Conservation (phyloP, 2,888 invertebrate species). For the Lycia hirtaria region DNA sequence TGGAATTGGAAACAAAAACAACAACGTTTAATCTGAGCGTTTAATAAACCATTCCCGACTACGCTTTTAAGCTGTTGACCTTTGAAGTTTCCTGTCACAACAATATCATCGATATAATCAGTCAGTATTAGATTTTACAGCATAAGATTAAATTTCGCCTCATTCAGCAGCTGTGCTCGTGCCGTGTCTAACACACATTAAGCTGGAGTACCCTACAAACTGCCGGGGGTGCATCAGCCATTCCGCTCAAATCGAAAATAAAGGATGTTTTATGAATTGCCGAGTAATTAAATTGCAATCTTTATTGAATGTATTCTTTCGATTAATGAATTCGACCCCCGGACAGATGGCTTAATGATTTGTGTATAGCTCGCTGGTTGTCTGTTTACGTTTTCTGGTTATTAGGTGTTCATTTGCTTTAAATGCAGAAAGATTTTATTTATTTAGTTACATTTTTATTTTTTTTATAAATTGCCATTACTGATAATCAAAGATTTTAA, state of each 20-base stretch:
- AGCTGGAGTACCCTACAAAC: conserved; percentile 50
- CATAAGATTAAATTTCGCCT: conserved; percentile 5
- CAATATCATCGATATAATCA: conserved; percentile 12
- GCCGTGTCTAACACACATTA: conserved; percentile 55
- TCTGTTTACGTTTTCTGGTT: neutral
- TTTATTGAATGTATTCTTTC: conserved; percentile 27
- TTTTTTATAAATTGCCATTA: too few relatives aligned
- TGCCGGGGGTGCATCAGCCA: conserved; percentile 34
- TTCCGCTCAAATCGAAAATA: conserved; percentile 36
- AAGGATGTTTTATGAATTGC: conserved; percentile 39
- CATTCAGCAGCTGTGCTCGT: conserved; percentile 41
- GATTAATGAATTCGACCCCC: conserved; percentile 1
- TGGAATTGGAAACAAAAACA: conserved; percentile 55
- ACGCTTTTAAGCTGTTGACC: conserved; percentile 20
- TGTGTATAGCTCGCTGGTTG: neutral
- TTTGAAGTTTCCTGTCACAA: conserved; percentile 33
- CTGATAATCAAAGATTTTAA: too few relatives aligned
- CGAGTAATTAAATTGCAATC: conserved; percentile 51
- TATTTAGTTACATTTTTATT: neutral
- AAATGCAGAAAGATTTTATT: neutral
- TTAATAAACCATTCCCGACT: conserved; percentile 46
- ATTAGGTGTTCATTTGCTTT: neutral
- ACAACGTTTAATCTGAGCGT: too few relatives aligned
- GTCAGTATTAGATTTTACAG: neutral
- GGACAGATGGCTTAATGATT: conserved; percentile 11